These are phyloP conservation scores for Amniataba percoides DNA, from an alignment of 2,797 vertebrate genomes.

Conservation along the genomic window DNA sequence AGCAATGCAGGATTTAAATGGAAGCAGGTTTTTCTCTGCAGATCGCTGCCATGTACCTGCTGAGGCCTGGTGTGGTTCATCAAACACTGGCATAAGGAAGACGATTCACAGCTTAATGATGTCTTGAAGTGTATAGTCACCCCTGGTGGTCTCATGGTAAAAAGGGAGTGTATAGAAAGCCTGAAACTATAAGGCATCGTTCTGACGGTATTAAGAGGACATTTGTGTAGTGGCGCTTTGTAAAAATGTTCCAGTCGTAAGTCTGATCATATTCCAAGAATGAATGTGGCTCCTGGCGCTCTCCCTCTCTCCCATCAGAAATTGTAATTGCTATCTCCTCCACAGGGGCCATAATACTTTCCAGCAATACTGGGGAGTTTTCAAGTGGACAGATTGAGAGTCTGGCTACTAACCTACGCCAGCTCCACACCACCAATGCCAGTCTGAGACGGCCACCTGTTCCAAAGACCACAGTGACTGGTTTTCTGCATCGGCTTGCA, in stretches of 20 bases:
- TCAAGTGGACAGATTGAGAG: conserved; percentile 83
- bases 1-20: conserved; percentile 63
- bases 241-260: conserved; percentile 73
- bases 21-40: conserved; percentile 61
- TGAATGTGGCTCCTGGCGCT: conserved; percentile 68
- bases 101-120: conserved; percentile 61
- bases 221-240: conserved; percentile 61
- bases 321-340: conserved; percentile 80
- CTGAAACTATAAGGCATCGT: conserved; percentile 42
- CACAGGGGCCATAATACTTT: conserved; percentile 70
- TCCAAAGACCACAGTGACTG: conserved; percentile 72
- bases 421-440: conserved; percentile 67
- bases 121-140: conserved; percentile 59
- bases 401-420: conserved; percentile 74
- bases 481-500: conserved; percentile 53
- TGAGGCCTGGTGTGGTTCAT: conserved; percentile 63
- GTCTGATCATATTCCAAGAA: conserved; percentile 74
- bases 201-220: conserved; percentile 54
- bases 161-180: conserved; percentile 24
- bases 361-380: conserved; percentile 78
- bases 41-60: conserved; percentile 67
- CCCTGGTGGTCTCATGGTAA: conserved; percentile 39
- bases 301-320: conserved; percentile 70
- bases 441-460: conserved; percentile 81
- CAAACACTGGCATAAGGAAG: conserved; percentile 58